phyloP scores from a whole-genome alignment of 2,797 vertebrate species.

The Lerista edwardsae region DNA sequence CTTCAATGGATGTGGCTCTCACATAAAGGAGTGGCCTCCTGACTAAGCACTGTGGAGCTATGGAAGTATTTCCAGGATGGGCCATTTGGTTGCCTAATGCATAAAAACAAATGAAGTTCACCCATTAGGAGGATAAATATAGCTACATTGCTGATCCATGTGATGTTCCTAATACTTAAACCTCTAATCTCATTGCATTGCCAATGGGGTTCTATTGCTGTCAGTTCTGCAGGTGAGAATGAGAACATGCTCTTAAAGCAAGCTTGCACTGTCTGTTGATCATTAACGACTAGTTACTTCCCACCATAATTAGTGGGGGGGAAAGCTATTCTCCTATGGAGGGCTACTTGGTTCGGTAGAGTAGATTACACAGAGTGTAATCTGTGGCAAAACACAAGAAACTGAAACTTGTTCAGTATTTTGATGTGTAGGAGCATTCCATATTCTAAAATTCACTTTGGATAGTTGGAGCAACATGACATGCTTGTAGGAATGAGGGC shows the following conservation, averaged over 20 bases:
- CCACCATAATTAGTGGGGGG: not conserved
- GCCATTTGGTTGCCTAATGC: not conserved
- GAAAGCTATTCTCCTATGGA: not conserved
- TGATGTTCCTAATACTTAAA: not conserved
- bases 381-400: not conserved
- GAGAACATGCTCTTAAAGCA: too few species aligned
- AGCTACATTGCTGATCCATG: not conserved
- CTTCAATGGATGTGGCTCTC: too few species aligned
- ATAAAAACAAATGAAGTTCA: not conserved
- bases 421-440: not conserved
- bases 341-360: too few species aligned
- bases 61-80: not conserved
- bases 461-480: not conserved
- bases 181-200: not conserved
- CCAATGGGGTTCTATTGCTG: not conserved
- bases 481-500: too few species aligned
- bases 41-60: not conserved
- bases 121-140: not conserved
- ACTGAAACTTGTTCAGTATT: not conserved
- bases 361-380: too few species aligned
- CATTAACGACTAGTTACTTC: too few species aligned
- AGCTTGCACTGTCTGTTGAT: too few species aligned
- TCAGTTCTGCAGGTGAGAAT: not conserved
- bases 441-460: not conserved
- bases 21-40: not conserved